Conservation (phyloP, 2,888 invertebrate genomes). For the Thereva unica region DNA sequence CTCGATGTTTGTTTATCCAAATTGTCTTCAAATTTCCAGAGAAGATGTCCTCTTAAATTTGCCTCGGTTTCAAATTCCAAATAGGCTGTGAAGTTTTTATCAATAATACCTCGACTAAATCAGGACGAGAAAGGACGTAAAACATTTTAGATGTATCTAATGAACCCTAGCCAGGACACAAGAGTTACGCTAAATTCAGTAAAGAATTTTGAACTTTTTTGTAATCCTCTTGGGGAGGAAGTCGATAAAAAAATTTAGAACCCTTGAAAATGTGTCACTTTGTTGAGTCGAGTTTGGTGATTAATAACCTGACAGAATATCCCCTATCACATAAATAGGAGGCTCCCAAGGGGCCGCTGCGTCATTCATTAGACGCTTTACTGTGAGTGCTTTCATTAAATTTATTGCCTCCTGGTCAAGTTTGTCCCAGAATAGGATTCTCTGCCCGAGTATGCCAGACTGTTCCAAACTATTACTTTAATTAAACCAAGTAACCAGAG, state of each 20-base stretch:
- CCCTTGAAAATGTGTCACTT: conserved; percentile 29
- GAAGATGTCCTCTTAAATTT: too few relatives aligned
- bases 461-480: background rate
- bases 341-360: conserved; percentile 19
- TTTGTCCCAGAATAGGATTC: conserved; percentile 9
- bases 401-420: conserved; percentile 22
- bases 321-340: conserved; percentile 29
- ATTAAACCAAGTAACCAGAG: too few relatives aligned
- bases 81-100: too few relatives aligned
- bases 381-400: conserved; percentile 29
- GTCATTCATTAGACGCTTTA: conserved; percentile 27
- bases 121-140: background rate
- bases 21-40: too few relatives aligned
- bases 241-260: conserved; percentile 25
- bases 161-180: conserved; percentile 7
- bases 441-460: conserved; percentile 14
- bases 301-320: conserved; percentile 23
- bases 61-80: too few relatives aligned
- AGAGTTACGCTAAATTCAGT: conserved; percentile 17
- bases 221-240: background rate
- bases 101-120: too few relatives aligned
- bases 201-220: conserved; percentile 26
- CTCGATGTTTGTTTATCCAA: too few relatives aligned
- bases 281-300: conserved; percentile 25
- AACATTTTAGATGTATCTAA: conserved; percentile 8